phyloP scores from a whole-genome alignment of 2,888 invertebrate genomes.

The Synergus umbraculus region DNA sequence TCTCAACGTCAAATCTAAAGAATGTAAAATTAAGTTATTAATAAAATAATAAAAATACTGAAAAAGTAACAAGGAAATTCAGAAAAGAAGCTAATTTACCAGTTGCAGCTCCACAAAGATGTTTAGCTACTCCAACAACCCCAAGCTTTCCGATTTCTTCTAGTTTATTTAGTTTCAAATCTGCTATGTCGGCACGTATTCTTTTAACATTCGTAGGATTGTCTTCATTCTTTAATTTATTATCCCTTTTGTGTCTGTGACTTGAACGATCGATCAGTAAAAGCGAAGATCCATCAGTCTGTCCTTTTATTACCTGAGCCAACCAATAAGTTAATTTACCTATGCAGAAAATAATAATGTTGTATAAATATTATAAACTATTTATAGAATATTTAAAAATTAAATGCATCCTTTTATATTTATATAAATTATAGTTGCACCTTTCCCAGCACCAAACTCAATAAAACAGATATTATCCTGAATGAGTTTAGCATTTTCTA shows the following conservation, averaged over 20 bases:
- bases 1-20: conserved; percentile 85
- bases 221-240: conserved; percentile 79
- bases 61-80: no score
- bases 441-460: conserved; percentile 95
- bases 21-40: conserved; percentile 33
- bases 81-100: conserved; percentile 77
- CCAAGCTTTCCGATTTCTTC: conserved; percentile 77
- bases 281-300: conserved; percentile 79
- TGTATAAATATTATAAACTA: conserved; percentile 13
- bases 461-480: conserved; percentile 84
- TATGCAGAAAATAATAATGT: conserved; percentile 64
- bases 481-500: conserved; percentile 82
- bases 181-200: conserved; percentile 89
- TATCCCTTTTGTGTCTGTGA: conserved; percentile 89
- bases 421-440: conserved; percentile 74
- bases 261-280: conserved; percentile 89
- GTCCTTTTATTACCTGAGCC: conserved; percentile 81
- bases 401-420: conserved; percentile 5
- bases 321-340: conserved; percentile 90
- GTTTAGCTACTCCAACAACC: conserved; percentile 88
- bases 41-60: conserved; percentile 5
- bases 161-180: conserved; percentile 83
- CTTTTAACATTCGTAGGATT: conserved; percentile 79
- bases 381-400: conserved; percentile 10
- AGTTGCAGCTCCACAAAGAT: conserved; percentile 93